Conservation (phyloP, 2,888 invertebrate genomes). For the Sympetrum striolatum region DNA sequence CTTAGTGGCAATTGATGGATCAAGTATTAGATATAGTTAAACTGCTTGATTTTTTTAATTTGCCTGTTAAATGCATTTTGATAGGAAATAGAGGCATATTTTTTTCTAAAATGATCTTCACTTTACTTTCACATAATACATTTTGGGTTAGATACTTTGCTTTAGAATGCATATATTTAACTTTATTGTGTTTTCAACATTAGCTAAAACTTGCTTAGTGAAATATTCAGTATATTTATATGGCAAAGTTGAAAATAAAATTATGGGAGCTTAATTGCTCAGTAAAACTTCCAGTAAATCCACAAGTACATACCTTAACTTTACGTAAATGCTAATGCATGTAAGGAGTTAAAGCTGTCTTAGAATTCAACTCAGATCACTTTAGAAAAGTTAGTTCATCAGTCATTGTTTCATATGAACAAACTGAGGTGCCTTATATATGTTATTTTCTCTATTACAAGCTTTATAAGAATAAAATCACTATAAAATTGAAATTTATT, state of each 20-base stretch:
- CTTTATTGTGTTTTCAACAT: not conserved
- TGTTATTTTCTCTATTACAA: not conserved
- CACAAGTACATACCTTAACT: not conserved
- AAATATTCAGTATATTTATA: not conserved
- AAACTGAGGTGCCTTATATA: not conserved
- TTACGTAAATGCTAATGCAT: not conserved
- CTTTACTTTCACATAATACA: not conserved
- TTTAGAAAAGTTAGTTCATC: not conserved
- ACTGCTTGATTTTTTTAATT: constrained; percentile 4
- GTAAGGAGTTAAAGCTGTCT: not conserved
- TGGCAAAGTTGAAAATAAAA: not conserved
- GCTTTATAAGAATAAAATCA: not conserved
- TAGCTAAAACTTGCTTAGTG: not conserved
- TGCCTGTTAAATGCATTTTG: constrained; percentile 34
- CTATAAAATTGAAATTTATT: not conserved
- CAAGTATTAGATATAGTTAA: constrained; percentile 10
- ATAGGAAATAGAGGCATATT: constrained; percentile 12
- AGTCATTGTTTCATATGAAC: not conserved
- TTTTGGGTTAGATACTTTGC: not conserved
- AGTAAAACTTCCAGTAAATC: not conserved
- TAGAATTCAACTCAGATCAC: not conserved
- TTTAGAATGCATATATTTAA: constrained; percentile 3
- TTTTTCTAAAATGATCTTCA: not conserved
- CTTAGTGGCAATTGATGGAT: not conserved
- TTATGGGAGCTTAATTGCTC: not conserved